Conservation (phyloP, 92 coral and sea anemone genomes). For the Meandrina meandrites region DNA sequence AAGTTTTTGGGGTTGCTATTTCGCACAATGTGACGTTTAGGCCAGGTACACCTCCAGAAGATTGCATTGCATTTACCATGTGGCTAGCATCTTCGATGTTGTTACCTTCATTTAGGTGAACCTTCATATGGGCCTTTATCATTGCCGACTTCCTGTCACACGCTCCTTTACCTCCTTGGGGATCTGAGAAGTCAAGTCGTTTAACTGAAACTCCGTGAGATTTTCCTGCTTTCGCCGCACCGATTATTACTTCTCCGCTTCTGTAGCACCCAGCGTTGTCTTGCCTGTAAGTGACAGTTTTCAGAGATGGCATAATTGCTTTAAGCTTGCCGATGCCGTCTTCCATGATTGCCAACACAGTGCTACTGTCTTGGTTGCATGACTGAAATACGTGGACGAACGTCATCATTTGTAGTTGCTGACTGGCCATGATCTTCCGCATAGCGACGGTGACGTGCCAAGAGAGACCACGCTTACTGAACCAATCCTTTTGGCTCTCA, state of each 20-base stretch:
- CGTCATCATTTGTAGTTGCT: conserved; percentile 35
- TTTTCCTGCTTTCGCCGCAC: conserved; percentile 19
- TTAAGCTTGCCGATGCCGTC: conserved; percentile 47
- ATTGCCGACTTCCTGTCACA: too few species aligned
- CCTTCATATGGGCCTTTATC: too few species aligned
- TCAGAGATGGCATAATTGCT: conserved; percentile 33
- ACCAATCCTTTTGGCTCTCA: conserved; percentile 61
- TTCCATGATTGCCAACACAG: conserved; percentile 46
- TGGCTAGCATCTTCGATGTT: neutral
- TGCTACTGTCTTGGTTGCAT: conserved; percentile 50
- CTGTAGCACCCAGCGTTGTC: conserved; percentile 50
- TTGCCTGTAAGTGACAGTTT: conserved; percentile 34
- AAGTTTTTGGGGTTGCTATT: too few species aligned
- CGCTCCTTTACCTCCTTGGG: too few species aligned
- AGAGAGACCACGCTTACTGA: conserved; percentile 52
- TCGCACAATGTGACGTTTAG: too few species aligned
- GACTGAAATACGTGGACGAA: conserved; percentile 41
- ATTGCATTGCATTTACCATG: too few species aligned
- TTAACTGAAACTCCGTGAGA: too few species aligned
- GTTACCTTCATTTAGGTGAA: conserved; percentile 10
- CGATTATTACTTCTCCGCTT: conserved; percentile 37
- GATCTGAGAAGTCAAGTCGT: too few species aligned
- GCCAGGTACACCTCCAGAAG: too few species aligned
- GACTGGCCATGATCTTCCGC: conserved; percentile 14
- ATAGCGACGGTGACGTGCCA: conserved; percentile 62